These are phyloP conservation scores for Ectemnius lituratus DNA, from an alignment of 2,888 invertebrate species.

Conservation along the genomic window DNA sequence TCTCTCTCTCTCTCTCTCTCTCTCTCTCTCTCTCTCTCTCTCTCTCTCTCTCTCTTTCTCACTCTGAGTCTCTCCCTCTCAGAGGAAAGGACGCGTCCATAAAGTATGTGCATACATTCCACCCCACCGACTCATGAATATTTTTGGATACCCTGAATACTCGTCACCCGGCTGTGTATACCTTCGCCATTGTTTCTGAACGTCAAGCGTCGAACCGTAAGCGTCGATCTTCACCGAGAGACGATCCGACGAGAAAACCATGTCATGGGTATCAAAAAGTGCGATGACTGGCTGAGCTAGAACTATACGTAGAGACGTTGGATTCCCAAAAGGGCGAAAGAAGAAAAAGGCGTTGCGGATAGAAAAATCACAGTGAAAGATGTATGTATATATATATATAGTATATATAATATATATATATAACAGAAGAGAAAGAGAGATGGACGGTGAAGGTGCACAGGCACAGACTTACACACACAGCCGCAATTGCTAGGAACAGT, in stretches of 20 bases:
- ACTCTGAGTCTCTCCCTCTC: no score
- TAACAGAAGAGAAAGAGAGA: constrained; percentile 13
- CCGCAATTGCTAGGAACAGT: constrained; percentile 59
- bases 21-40: background rate
- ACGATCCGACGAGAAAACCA: no score
- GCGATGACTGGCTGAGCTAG: no score
- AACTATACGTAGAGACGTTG: no score
- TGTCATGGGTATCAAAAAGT: no score
- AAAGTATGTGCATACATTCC: constrained; percentile 50
- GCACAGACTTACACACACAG: background rate
- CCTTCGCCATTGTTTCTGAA: constrained; percentile 5
- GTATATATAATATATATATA: no score
- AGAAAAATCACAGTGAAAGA: no score
- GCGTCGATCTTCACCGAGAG: no score
- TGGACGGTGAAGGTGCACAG: background rate
- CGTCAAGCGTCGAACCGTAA: constrained; percentile 13
- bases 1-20: no score
- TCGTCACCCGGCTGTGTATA: background rate
- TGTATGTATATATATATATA: background rate
- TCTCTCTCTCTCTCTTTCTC: background rate
- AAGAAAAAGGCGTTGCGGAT: no score
- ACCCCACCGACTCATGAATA: constrained; percentile 33
- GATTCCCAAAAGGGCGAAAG: no score
- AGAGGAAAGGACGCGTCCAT: background rate
- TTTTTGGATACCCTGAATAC: constrained; percentile 37